phyloP scores from a whole-genome alignment of 2,113 vertebrate species.

The Pterocles orientalis region DNA sequence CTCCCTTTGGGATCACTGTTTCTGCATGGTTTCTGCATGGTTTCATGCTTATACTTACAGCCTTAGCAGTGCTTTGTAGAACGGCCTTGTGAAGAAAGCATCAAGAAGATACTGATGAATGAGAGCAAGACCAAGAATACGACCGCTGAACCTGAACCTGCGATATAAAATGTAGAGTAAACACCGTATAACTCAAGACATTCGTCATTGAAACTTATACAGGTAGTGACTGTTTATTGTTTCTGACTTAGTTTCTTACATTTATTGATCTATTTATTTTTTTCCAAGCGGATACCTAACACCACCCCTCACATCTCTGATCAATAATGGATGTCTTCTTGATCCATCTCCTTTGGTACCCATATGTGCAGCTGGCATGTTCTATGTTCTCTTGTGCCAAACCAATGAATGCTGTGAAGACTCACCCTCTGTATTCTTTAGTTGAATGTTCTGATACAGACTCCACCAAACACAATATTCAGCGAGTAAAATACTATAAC shows the following conservation, averaged over 20 bases:
- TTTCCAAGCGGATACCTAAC: not conserved
- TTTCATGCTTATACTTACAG: conserved; percentile 80
- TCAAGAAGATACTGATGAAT: conserved; percentile 98
- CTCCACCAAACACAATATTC: not conserved
- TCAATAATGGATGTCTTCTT: not conserved
- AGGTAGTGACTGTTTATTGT: not conserved
- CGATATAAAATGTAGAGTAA: conserved; percentile 33
- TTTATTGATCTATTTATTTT: not conserved
- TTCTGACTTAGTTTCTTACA: not conserved
- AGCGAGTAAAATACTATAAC: not conserved
- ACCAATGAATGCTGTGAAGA: not conserved
- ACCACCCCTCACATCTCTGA: not conserved
- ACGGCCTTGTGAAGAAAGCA: conserved; percentile 96
- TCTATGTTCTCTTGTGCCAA: not conserved
- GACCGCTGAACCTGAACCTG: conserved; percentile 98
- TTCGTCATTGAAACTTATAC: not conserved
- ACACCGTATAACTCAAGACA: not conserved
- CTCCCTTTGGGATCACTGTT: not conserved
- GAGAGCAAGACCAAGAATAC: conserved; percentile 94
- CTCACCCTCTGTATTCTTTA: not conserved
- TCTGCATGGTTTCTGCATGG: rapidly evolving
- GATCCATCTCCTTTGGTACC: not conserved
- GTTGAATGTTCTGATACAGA: not conserved
- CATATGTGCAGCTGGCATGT: not conserved
- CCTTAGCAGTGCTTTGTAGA: conserved; percentile 96